Conservation (phyloP, 1,140 invertebrate genomes). For the Theocolax elegans region DNA sequence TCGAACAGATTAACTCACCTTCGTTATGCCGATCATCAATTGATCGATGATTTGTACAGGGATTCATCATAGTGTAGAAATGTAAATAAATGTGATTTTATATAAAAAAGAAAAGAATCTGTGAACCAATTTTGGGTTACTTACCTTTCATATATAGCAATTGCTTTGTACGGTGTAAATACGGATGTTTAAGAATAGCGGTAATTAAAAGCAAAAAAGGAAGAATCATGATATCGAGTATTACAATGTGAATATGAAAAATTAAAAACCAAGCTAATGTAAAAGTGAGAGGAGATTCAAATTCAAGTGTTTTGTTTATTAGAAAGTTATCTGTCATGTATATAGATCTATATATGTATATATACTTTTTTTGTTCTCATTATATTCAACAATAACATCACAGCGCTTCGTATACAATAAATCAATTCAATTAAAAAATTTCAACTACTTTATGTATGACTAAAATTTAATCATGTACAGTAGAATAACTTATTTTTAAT, state of each 20-base stretch:
- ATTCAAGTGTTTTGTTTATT: too few species aligned
- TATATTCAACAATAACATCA: constrained; percentile 67
- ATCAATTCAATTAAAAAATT: constrained; percentile 54
- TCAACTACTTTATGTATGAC: too few species aligned
- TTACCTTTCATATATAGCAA: constrained; percentile 29
- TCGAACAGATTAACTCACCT: constrained; percentile 44
- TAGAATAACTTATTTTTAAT: too few species aligned
- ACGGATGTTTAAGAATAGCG: background rate
- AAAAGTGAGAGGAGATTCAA: background rate
- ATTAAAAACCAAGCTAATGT: background rate
- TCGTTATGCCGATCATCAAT: constrained; percentile 41
- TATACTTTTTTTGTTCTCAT: constrained; percentile 41
- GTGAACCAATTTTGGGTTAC: constrained; percentile 31
- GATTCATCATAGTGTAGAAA: constrained; percentile 56
- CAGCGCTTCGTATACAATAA: constrained; percentile 67
- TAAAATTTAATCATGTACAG: too few species aligned
- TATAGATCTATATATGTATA: constrained; percentile 53
- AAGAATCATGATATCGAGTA: background rate
- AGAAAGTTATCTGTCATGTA: constrained; percentile 34
- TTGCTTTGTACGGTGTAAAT: constrained; percentile 1
- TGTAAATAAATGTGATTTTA: constrained; percentile 69
- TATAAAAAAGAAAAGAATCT: constrained; percentile 47
- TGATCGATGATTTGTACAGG: constrained; percentile 57
- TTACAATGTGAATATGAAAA: background rate
- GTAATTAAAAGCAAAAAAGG: background rate